Conservation (phyloP, 1,140 invertebrate genomes). For the Lasioglossum albipes region DNA sequence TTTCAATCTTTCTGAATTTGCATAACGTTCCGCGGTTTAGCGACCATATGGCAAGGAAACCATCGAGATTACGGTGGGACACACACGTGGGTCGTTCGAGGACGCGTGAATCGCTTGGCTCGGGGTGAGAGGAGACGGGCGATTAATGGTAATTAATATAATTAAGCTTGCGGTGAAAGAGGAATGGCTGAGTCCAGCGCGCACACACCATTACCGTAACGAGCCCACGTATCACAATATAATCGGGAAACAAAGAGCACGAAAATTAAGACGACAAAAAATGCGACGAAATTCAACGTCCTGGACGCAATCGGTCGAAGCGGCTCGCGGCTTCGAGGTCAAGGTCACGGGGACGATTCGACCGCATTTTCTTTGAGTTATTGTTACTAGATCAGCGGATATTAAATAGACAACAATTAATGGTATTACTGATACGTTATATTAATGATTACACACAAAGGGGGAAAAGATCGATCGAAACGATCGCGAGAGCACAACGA, state of each 20-base stretch:
- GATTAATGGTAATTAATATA: slow-evolving; percentile 61
- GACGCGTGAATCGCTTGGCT: slow-evolving; percentile 7
- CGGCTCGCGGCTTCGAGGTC: background rate
- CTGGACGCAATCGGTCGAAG: background rate
- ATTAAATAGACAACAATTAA: slow-evolving; percentile 54
- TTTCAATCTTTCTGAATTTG: too few species aligned
- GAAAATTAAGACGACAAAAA: background rate
- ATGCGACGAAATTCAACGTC: background rate
- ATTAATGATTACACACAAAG: slow-evolving; percentile 50
- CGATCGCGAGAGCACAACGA: slow-evolving; percentile 40
- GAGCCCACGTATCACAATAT: slow-evolving; percentile 53
- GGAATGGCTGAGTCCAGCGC: slow-evolving; percentile 63
- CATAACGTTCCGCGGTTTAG: too few species aligned
- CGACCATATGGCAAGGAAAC: slow-evolving; percentile 23
- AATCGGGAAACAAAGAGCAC: slow-evolving; percentile 1
- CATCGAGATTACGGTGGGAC: background rate
- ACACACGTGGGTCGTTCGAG: background rate
- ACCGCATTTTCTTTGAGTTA: slow-evolving; percentile 26
- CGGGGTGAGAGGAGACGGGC: slow-evolving; percentile 3
- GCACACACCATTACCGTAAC: slow-evolving; percentile 57
- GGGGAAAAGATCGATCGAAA: slow-evolving; percentile 26
- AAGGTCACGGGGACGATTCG: background rate
- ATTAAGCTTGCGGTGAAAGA: slow-evolving; percentile 54
- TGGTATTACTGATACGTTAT: slow-evolving; percentile 44
- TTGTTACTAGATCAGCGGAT: slow-evolving; percentile 54